A percentile compares a stretch with the other conserved stretches of the same genome.
phyloP scores from a whole-genome alignment of 2,888 invertebrate genomes.

The Eupithecia vulgata region DNA sequence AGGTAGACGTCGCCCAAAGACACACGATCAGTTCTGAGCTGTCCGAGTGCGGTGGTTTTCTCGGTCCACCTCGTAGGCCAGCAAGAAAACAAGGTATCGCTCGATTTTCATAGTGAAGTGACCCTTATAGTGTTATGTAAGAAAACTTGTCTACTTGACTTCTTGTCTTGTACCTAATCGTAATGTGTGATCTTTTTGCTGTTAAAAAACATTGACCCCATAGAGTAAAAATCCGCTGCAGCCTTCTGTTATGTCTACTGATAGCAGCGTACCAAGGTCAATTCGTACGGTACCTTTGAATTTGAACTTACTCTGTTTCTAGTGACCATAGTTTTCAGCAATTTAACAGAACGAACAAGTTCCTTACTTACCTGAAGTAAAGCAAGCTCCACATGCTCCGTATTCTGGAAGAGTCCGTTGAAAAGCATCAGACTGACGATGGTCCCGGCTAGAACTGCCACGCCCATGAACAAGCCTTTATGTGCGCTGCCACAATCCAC shows the following conservation, averaged over 20 bases:
- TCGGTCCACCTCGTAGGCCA: background rate
- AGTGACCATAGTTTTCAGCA: background rate
- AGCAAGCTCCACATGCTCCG: conserved; percentile 83
- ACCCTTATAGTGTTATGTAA: too few relatives aligned
- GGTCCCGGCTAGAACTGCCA: conserved; percentile 87
- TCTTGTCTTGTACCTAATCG: too few relatives aligned
- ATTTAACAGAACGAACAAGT: background rate
- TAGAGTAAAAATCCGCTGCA: background rate
- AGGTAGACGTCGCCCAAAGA: background rate
- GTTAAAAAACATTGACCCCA: background rate
- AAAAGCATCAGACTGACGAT: conserved; percentile 89
- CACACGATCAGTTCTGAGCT: background rate
- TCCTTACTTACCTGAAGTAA: conserved; percentile 54
- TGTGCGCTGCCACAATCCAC: conserved; percentile 91
- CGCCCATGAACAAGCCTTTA: conserved; percentile 86
- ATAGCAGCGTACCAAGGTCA: background rate
- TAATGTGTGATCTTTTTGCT: too few relatives aligned
- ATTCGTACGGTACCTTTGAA: background rate
- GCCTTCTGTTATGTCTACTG: too few relatives aligned
- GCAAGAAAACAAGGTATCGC: background rate
- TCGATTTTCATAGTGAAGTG: too few relatives aligned
- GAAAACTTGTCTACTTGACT: too few relatives aligned
- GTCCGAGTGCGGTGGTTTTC: background rate
- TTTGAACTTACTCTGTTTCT: background rate
- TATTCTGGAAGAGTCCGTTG: conserved; percentile 85